Evolutionary conservation across 2,113 vertebrate species (phyloP).

Genomic region (Silurus glanis): DNA sequence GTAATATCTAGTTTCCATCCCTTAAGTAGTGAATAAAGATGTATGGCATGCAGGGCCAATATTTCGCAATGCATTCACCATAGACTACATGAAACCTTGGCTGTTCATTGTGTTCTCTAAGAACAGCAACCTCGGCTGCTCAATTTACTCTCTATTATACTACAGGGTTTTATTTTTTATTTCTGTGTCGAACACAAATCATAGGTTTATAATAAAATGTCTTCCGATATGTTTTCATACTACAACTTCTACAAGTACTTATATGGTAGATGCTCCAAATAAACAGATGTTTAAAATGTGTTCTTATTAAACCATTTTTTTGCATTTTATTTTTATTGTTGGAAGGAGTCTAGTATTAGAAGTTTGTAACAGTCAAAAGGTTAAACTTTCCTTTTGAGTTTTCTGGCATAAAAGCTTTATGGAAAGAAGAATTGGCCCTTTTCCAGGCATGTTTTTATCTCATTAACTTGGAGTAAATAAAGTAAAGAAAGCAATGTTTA

Average conservation of each 20-base stretch:
- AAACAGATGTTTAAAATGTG: background rate
- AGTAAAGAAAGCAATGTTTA: background rate
- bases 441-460: background rate
- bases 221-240: background rate
- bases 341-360: background rate
- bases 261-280: background rate
- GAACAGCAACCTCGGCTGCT: background rate
- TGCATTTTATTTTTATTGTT: background rate
- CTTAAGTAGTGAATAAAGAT: background rate
- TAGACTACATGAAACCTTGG: background rate
- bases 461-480: background rate
- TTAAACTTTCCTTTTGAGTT: background rate
- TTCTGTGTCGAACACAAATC: background rate
- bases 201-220: background rate
- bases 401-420: background rate
- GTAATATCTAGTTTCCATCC: background rate
- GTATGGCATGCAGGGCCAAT: background rate
- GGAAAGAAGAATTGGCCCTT: background rate
- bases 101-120: background rate
- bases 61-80: background rate
- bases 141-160: background rate
- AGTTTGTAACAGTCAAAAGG: background rate
- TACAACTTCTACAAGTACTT: background rate
- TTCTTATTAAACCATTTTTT: too few species aligned
- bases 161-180: background rate